phyloP scores from a whole-genome alignment of 2,113 vertebrate genomes.

The Helogale parvula region DNA sequence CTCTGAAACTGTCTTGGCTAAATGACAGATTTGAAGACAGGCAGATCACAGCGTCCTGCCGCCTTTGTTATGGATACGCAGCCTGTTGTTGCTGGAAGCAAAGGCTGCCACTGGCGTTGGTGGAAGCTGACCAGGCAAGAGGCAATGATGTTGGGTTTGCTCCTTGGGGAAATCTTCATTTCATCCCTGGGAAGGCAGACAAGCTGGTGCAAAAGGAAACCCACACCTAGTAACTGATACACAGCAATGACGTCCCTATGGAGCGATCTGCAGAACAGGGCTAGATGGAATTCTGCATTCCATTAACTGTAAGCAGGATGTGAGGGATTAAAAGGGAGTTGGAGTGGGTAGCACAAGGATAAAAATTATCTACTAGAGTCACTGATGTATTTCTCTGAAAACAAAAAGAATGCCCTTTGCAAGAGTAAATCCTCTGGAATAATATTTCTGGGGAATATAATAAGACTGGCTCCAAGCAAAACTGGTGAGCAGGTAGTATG shows the following conservation, averaged over 20 bases:
- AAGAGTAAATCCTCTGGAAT: slow-evolving; percentile 7
- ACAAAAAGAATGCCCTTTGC: neutral
- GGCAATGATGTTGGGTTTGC: slow-evolving; percentile 32
- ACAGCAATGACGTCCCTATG: slow-evolving; percentile 38
- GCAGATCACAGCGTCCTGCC: slow-evolving; percentile 7
- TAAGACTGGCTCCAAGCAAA: neutral
- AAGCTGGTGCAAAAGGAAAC: slow-evolving; percentile 75
- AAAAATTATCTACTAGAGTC: slow-evolving; percentile 50
- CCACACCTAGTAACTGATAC: slow-evolving; percentile 74
- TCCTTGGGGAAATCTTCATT: slow-evolving; percentile 70
- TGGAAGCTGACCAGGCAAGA: slow-evolving; percentile 62
- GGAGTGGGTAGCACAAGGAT: slow-evolving; percentile 21
- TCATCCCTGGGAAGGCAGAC: slow-evolving; percentile 61
- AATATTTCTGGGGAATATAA: slow-evolving; percentile 18
- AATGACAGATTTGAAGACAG: neutral
- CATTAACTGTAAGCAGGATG: slow-evolving; percentile 48
- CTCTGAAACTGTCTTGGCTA: neutral
- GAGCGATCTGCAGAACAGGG: slow-evolving; percentile 52
- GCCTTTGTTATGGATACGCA: slow-evolving; percentile 61
- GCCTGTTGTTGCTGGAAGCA: slow-evolving; percentile 66
- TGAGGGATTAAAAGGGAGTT: slow-evolving; percentile 63
- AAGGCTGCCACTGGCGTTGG: slow-evolving; percentile 53
- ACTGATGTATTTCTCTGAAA: slow-evolving; percentile 46
- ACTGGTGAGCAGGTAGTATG: neutral
- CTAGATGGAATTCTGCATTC: slow-evolving; percentile 66